Conservation (phyloP, 2,888 invertebrate genomes). For the Folsomia manolachei region DNA sequence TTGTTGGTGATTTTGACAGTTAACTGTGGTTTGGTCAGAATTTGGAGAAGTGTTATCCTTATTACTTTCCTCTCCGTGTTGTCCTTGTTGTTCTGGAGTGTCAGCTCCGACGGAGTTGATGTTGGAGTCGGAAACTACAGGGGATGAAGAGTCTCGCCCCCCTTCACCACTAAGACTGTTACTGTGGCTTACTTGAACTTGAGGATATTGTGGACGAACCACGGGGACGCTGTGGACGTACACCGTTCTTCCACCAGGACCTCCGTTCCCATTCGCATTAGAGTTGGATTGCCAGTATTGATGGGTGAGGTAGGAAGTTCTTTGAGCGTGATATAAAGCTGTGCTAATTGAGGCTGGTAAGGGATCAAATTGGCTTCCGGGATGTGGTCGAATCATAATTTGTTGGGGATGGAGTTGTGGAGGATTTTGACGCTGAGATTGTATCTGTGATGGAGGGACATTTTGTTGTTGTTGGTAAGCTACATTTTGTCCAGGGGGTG, state of each 20-base stretch:
- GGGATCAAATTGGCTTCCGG: constrained; percentile 40
- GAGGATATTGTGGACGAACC: background rate
- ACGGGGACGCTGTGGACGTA: constrained; percentile 45
- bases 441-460: background rate
- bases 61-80: background rate
- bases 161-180: background rate
- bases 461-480: constrained; percentile 15
- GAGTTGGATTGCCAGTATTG: constrained; percentile 37
- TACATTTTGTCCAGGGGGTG: background rate
- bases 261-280: constrained; percentile 19
- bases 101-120: background rate
- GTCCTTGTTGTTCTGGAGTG: background rate
- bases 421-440: background rate
- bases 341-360: constrained; percentile 48
- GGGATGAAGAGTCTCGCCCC: background rate
- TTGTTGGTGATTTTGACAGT: constrained; percentile 24
- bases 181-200: background rate
- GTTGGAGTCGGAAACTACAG: background rate
- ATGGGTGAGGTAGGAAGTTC: constrained; percentile 50
- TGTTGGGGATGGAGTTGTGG: constrained; percentile 8
- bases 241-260: constrained; percentile 24
- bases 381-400: constrained; percentile 28
- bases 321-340: constrained; percentile 48
- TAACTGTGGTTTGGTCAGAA: constrained; percentile 11
- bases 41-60: background rate